Percentiles rank a stretch among this genome's conserved stretches.
Evolutionary conservation across 2,797 vertebrate genomes (phyloP).

Genomic region (Eulemur mongoz): DNA sequence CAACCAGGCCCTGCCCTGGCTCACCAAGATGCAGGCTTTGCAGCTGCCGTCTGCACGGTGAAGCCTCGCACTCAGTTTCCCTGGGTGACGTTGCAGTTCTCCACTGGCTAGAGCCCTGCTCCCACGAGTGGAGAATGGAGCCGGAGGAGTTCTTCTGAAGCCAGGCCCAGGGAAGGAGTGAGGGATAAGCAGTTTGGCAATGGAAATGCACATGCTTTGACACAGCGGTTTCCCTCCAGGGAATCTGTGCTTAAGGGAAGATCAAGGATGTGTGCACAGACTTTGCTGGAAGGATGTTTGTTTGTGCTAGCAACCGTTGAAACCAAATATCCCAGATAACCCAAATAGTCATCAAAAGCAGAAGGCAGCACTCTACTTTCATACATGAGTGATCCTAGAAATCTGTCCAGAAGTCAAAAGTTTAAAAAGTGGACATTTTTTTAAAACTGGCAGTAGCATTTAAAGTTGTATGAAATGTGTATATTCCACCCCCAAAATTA

Average conservation of each 20-base stretch:
- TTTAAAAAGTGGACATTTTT: neutral
- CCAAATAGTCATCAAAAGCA: neutral
- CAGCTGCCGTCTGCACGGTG: fast-evolving
- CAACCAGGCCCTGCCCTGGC: neutral
- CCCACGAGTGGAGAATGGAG: neutral
- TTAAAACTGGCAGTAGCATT: neutral
- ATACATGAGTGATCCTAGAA: neutral
- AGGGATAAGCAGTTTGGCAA: neutral
- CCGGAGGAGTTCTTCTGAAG: neutral
- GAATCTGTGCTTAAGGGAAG: neutral
- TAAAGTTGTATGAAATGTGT: neutral
- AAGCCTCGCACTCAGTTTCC: neutral
- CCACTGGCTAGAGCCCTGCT: neutral
- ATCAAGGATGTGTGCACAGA: too few species aligned
- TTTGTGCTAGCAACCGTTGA: neutral
- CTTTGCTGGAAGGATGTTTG: neutral
- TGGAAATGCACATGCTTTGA: neutral
- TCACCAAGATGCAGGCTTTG: neutral
- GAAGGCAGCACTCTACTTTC: neutral
- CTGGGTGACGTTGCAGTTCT: neutral
- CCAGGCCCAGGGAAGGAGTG: neutral
- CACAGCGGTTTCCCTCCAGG: neutral
- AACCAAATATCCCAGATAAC: neutral
- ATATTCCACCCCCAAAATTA: neutral
- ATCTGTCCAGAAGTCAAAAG: neutral